phyloP scores from a whole-genome alignment of 2,888 invertebrate species.

The Brachypterus glaber region DNA sequence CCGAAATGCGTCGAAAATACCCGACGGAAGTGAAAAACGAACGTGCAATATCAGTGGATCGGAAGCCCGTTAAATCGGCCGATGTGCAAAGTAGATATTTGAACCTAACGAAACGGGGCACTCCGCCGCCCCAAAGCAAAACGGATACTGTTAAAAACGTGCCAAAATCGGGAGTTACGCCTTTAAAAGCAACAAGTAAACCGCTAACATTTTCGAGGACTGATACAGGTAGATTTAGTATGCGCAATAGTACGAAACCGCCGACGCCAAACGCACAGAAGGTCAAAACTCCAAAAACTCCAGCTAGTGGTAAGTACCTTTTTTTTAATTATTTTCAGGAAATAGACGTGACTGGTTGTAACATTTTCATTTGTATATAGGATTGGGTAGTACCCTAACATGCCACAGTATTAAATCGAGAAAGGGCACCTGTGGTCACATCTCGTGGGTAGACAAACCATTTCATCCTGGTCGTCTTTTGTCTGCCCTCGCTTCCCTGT shows the following conservation, averaged over 20 bases:
- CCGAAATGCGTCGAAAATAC: constrained; percentile 52
- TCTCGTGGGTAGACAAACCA: too few relatives aligned
- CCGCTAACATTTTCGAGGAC: constrained; percentile 45
- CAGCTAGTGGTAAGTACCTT: too few relatives aligned
- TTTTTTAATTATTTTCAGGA: too few relatives aligned
- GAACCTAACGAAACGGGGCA: constrained; percentile 31
- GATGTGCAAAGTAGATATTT: constrained; percentile 39
- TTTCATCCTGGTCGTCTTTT: too few relatives aligned
- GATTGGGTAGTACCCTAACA: too few relatives aligned
- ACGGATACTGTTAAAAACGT: constrained; percentile 23
- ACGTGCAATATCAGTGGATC: constrained; percentile 39
- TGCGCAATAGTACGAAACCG: constrained; percentile 46
- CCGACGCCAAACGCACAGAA: constrained; percentile 33
- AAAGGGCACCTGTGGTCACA: too few relatives aligned
- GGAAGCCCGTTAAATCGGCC: constrained; percentile 34
- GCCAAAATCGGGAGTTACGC: constrained; percentile 37
- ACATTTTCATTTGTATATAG: too few relatives aligned
- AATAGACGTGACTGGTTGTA: too few relatives aligned
- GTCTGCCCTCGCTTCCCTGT: too few relatives aligned
- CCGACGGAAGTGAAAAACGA: constrained; percentile 28
- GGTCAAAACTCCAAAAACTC: too few relatives aligned
- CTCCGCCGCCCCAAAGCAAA: constrained; percentile 18
- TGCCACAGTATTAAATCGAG: too few relatives aligned
- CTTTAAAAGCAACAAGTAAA: constrained; percentile 39
- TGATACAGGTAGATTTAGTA: constrained; percentile 56